Percentiles rank a stretch among this genome's conserved stretches.
phyloP scores from a whole-genome alignment of 1,140 invertebrate species.

The Oreohelix idahoensis region DNA sequence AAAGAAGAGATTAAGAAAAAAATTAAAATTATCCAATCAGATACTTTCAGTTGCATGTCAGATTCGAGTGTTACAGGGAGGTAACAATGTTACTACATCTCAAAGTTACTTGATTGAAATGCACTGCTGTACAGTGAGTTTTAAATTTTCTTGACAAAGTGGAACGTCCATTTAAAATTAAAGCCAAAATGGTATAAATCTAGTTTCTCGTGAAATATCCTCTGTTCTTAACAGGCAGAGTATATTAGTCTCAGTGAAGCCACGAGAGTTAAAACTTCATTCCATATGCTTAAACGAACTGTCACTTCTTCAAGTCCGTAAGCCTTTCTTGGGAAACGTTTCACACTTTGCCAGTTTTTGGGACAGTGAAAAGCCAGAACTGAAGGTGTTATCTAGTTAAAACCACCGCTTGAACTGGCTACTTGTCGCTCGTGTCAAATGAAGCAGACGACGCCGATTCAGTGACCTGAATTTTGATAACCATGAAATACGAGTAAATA shows the following conservation, averaged over 20 bases:
- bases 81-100: too few relatives aligned
- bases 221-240: background rate
- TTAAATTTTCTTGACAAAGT: too few relatives aligned
- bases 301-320: background rate
- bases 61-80: too few relatives aligned
- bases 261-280: background rate
- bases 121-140: too few relatives aligned
- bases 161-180: too few relatives aligned
- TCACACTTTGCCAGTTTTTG: background rate
- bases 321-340: background rate
- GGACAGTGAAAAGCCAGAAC: background rate
- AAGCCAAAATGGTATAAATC: too few relatives aligned
- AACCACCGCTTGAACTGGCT: background rate
- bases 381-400: conserved; percentile 12
- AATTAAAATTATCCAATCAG: too few relatives aligned
- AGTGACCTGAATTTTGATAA: conserved; percentile 15
- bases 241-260: conserved; percentile 11
- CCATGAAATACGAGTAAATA: conserved; percentile 2
- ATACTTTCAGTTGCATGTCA: too few relatives aligned
- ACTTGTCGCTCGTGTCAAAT: background rate
- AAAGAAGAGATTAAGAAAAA: too few relatives aligned
- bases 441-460: background rate
- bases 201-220: too few relatives aligned
- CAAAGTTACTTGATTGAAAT: too few relatives aligned
- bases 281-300: conserved; percentile 3